Conservation (phyloP, 2,888 invertebrate genomes). For the Drosophila heteroneura region DNA sequence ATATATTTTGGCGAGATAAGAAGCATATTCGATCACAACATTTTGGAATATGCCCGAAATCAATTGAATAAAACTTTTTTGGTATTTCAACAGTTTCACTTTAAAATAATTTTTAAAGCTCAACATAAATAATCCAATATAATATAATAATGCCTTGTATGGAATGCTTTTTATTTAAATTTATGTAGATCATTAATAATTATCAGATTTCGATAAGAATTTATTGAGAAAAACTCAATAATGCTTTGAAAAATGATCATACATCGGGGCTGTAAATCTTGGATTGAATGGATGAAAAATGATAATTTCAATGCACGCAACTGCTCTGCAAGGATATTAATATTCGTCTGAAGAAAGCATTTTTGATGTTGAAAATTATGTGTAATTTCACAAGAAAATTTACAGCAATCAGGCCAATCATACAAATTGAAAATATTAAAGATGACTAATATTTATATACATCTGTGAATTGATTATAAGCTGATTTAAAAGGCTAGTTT, state of each 20-base stretch:
- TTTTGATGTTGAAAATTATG: not conserved
- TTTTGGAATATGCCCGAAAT: not conserved
- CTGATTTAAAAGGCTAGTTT: not conserved
- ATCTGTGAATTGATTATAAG: not conserved
- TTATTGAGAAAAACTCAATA: not conserved
- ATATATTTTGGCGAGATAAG: not conserved
- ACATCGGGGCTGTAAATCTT: not conserved
- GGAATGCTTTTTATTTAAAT: not conserved
- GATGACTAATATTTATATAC: not conserved
- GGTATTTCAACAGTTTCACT: not conserved
- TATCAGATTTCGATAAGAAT: not conserved
- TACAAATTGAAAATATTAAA: not conserved
- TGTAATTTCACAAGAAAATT: not conserved
- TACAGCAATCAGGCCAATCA: not conserved
- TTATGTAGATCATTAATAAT: not conserved
- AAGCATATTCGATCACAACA: not conserved
- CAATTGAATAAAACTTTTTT: not conserved
- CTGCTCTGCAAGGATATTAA: not conserved
- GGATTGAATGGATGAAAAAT: not conserved
- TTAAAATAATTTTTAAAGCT: not conserved
- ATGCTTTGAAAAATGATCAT: not conserved
- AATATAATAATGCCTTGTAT: not conserved
- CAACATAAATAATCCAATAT: not conserved
- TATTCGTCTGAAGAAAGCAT: not conserved
- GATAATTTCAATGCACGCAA: not conserved